Percentiles rank a stretch among this genome's conserved stretches.
These are phyloP conservation scores for Macropis europaea DNA, from an alignment of 2,888 invertebrate species.

Conservation along the genomic window DNA sequence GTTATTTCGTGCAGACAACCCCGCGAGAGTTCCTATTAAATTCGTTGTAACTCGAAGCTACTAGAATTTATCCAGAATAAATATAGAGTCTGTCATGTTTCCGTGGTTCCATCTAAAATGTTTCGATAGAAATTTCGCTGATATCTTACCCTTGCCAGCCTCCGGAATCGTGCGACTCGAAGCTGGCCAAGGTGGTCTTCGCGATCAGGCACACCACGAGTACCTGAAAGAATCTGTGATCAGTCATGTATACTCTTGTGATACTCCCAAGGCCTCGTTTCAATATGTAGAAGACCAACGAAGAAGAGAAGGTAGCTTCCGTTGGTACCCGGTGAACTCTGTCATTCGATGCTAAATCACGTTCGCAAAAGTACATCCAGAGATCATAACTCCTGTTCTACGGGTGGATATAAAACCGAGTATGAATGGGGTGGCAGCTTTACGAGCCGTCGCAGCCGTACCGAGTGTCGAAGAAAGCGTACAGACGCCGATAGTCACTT, in stretches of 20 bases:
- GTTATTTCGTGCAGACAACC: background rate
- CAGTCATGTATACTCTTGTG: no score
- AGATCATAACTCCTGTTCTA: background rate
- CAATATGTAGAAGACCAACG: no score
- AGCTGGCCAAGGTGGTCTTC: slow-evolving; percentile 51
- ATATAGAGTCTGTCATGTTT: no score
- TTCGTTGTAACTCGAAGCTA: no score
- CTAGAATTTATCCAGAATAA: no score
- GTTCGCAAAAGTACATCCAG: slow-evolving; percentile 2
- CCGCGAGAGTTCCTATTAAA: background rate
- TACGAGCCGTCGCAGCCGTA: slow-evolving; percentile 6
- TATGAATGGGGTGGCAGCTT: background rate
- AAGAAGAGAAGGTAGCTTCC: no score
- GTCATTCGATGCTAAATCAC: slow-evolving; percentile 14
- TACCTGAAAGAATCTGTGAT: slow-evolving; percentile 60
- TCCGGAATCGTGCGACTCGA: slow-evolving; percentile 31
- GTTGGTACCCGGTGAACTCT: no score
- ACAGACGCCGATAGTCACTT: slow-evolving; percentile 37
- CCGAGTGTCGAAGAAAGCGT: slow-evolving; percentile 20
- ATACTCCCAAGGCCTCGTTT: no score
- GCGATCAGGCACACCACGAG: slow-evolving; percentile 56
- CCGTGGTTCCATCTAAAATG: no score
- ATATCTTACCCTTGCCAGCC: slow-evolving; percentile 70
- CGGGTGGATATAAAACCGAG: background rate
- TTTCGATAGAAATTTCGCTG: background rate